These are phyloP conservation scores for Rhagologus leucostigma DNA, from an alignment of 2,113 vertebrate genomes.

Conservation along the genomic window DNA sequence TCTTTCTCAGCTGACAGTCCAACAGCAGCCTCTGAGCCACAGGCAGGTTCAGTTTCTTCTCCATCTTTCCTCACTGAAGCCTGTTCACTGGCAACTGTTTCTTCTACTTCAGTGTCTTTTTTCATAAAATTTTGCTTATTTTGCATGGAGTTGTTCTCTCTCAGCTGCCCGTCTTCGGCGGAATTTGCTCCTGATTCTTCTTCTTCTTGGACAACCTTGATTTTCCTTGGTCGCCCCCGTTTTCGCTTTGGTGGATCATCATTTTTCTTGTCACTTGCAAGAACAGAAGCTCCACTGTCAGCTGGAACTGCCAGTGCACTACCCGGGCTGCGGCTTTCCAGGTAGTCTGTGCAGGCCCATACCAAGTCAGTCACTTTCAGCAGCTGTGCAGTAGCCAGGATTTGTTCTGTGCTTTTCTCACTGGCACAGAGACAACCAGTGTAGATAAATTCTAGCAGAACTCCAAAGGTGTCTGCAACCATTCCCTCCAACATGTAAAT, in stretches of 20 bases:
- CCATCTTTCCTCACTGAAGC: not conserved
- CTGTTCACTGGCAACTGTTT: not conserved
- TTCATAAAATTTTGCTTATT: conserved; percentile 66
- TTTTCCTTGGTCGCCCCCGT: conserved; percentile 85
- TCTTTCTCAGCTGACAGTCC: conserved; percentile 63
- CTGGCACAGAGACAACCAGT: conserved; percentile 82
- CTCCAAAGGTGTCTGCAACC: conserved; percentile 78
- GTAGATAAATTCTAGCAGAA: conserved; percentile 92
- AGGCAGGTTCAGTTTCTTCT: conserved; percentile 17
- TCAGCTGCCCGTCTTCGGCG: conserved; percentile 65
- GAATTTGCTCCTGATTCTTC: conserved; percentile 28
- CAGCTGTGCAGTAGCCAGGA: conserved; percentile 85
- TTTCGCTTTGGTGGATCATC: conserved; percentile 77
- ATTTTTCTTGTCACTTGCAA: conserved; percentile 39
- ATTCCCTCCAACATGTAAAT: conserved; percentile 85
- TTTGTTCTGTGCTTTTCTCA: conserved; percentile 78
- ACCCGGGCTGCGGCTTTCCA: conserved; percentile 5
- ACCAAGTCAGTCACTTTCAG: conserved; percentile 86
- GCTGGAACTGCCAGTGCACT: not conserved
- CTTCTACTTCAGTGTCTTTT: not conserved
- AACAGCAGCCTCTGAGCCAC: conserved; percentile 8
- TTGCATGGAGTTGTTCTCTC: conserved; percentile 71
- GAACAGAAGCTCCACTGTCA: not conserved
- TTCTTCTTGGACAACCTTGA: conserved; percentile 34
- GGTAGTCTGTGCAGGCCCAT: conserved; percentile 76